These are phyloP conservation scores for Struthio camelus DNA, from an alignment of 2,113 vertebrate genomes.

Conservation along the genomic window DNA sequence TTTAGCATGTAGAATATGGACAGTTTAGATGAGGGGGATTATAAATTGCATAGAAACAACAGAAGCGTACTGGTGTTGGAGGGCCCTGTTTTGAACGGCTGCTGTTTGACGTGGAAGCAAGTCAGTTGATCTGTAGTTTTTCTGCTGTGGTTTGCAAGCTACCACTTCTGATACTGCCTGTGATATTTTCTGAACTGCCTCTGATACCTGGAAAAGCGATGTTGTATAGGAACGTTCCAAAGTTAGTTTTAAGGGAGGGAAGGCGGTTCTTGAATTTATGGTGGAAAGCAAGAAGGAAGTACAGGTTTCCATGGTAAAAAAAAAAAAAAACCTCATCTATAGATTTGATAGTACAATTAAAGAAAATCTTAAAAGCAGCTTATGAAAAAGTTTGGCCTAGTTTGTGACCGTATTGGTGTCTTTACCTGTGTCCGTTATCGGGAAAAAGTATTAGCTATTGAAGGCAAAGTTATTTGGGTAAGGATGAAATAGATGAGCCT, in stretches of 20 bases:
- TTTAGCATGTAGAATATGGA: not conserved
- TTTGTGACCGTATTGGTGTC: not conserved
- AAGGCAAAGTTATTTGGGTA: not conserved
- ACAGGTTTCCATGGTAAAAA: not conserved
- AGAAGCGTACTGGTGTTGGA: not conserved
- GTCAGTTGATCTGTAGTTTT: not conserved
- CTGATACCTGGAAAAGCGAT: not conserved
- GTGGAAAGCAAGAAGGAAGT: not conserved
- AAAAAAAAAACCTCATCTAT: not conserved
- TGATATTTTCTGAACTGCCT: slow-evolving; percentile 1
- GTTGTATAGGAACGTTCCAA: not conserved
- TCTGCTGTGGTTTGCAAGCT: slow-evolving; percentile 17
- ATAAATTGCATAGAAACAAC: not conserved
- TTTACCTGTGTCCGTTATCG: not conserved
- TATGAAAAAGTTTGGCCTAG: not conserved
- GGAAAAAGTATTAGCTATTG: not conserved
- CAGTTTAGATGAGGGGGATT: not conserved
- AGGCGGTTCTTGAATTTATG: not conserved
- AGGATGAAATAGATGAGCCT: not conserved
- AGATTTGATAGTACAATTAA: not conserved
- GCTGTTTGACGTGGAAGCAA: not conserved
- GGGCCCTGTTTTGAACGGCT: not conserved
- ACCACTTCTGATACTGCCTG: not conserved
- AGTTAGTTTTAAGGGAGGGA: not conserved
- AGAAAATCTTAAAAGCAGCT: not conserved